Base-by-base conservation (phyloP, 2,113 vertebrate species). In the Spilogale gracilis region DNA sequence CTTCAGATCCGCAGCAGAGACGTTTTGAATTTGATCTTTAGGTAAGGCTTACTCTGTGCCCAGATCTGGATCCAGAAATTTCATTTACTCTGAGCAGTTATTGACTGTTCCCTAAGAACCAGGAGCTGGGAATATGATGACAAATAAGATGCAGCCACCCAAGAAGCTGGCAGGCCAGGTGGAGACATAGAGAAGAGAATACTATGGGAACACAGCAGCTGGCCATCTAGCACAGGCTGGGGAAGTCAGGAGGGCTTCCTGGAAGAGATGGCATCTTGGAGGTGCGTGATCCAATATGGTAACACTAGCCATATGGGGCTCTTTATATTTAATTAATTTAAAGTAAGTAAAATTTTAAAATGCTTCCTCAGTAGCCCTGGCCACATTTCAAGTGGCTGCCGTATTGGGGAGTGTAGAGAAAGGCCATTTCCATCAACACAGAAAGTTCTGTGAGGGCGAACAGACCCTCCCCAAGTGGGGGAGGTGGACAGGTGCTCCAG, bases 261-360 rank as follows among this genome's bases (percentile, higher is more conserved):
- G 67, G 50, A 92, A 92, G 88, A 87, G 48, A 23, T 21, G 81
- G 13, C 14, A 74, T 25, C 25, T 81, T 30, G 25, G 60, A 76
- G 38, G 3, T 32, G 9, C 25, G 21, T 11, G 74, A 30, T 54
- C 30, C 32, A 65, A 5, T 45, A 50, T 52, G n/a, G 27, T 58
- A 65, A 82, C 58, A 32, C 21, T 23, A 69, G 65, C 45, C 27
- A 23, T 14, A 2, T 13, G 84, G 56, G 27, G 5, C 10, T 50
- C 60, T 78, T 85, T 65, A 85, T 16, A 74, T 91, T 94, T 48
- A 50, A 38, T 81, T 52, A 50, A 52, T 71, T 96, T 89, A 84
- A 92, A 48, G 23, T 30, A 58, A 84, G 58, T 52, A 38, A 52
- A 81, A 63, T 50, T 48, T 27, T 0, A 74, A 95, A 54, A 78